These are phyloP conservation scores for Acarapis woodi DNA, from an alignment of 1,140 invertebrate genomes.

Conservation along the genomic window DNA sequence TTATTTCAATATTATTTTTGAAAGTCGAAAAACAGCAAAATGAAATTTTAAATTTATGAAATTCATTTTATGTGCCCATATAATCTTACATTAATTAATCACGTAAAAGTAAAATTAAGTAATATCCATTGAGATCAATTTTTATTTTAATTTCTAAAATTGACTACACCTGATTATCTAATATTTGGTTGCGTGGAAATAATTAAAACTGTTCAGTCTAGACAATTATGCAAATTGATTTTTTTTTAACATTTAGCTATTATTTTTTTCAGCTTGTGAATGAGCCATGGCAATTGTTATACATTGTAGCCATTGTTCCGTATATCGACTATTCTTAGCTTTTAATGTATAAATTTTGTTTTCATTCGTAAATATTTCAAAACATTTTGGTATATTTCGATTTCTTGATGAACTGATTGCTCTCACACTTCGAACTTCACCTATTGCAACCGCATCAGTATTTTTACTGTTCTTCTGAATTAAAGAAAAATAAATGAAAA, in stretches of 20 bases:
- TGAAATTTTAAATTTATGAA: too few relatives aligned
- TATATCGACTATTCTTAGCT: slow-evolving; percentile 72
- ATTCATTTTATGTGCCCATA: too few relatives aligned
- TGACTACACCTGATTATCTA: too few relatives aligned
- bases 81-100: too few relatives aligned
- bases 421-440: slow-evolving; percentile 69
- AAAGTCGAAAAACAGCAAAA: too few relatives aligned
- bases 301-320: slow-evolving; percentile 75
- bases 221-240: too few relatives aligned
- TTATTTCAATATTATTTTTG: too few relatives aligned
- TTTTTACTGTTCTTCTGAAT: slow-evolving; percentile 18
- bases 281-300: slow-evolving; percentile 58
- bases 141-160: too few relatives aligned
- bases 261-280: slow-evolving; percentile 31
- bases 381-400: slow-evolving; percentile 67
- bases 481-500: slow-evolving; percentile 6
- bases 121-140: too few relatives aligned
- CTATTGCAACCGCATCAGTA: slow-evolving; percentile 36
- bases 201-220: too few relatives aligned
- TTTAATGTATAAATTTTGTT: slow-evolving; percentile 69
- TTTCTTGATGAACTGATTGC: slow-evolving; percentile 33
- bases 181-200: too few relatives aligned
- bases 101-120: too few relatives aligned
- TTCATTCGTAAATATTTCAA: slow-evolving; percentile 70
- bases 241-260: neutral